Base-by-base conservation (phyloP, 2,113 vertebrate genomes). In the Chlamydotis undulata region DNA sequence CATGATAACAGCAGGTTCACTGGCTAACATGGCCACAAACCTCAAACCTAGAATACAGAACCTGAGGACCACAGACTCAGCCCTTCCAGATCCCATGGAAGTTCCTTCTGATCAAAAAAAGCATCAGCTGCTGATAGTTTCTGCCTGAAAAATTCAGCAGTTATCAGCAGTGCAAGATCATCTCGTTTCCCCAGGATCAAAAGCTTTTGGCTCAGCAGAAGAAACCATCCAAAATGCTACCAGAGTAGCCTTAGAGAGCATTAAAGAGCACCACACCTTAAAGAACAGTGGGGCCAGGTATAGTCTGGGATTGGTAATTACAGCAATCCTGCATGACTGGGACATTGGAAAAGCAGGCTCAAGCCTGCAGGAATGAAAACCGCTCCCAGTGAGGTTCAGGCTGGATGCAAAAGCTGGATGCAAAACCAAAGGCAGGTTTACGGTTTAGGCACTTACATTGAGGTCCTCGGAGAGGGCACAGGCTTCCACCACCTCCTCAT, bases 381-480 rank as follows among this genome's bases (percentile, higher is more conserved):
- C 56, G 37, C 52, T 84, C 47, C 37, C 39, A 79, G 10, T 5
- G 59, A 80, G 21, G n/a, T 47, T 94, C 28, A 61, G 45, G 22
- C 39, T 61, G 33, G 60, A 95, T 68, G 39, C 12, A 92, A 76
- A 94, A 85, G 52, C 52, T n/a, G 4, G 6, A n/a, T n/a, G n/a
- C n/a, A n/a, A n/a, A n/a, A n/a, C n/a, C n/a, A n/a, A n/a, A n/a
- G 39, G 33, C 14, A 85, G 18, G 14, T 75, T 93, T 77, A 43
- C 14, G 80, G n/a, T 70, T 64, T 52, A 73, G 59, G 28, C 33
- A 98, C 99, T 96, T 97, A 99, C 99, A 1, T 97, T 98, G 73
- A 99, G 98, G 94, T 99, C 99, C 23, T 99, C 98, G 0, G 96
- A 91, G 39, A 99, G 99, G 18, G 99, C 99, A 16, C 99, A 99